Conservation (phyloP, 2,113 vertebrate genomes). For the Pelvicachromis taeniatus region DNA sequence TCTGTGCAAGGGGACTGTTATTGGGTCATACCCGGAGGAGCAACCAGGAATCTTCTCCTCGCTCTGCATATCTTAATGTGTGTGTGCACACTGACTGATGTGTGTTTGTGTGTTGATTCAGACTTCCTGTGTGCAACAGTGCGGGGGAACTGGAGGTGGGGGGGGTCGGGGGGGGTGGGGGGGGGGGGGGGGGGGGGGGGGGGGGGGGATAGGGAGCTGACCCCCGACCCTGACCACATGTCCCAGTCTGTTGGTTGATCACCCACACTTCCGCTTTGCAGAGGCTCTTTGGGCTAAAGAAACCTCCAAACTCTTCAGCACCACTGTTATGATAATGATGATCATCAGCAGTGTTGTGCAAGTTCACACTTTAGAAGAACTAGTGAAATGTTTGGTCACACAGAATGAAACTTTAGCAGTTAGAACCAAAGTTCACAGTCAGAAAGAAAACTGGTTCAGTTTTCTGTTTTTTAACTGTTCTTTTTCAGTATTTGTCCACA, state of each 20-base stretch:
- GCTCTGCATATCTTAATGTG: background rate
- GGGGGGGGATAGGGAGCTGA: too few species aligned
- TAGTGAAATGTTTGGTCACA: background rate
- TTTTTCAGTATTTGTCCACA: background rate
- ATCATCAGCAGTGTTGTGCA: background rate
- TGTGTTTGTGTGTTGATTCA: slow-evolving; percentile 1
- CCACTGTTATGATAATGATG: background rate
- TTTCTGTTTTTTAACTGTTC: background rate
- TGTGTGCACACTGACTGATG: background rate
- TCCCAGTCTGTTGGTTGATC: slow-evolving; percentile 55
- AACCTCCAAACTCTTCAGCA: slow-evolving; percentile 4
- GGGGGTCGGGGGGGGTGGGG: slow-evolving; percentile 47
- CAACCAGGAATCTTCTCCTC: slow-evolving; percentile 16
- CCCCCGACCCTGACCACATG: slow-evolving; percentile 66
- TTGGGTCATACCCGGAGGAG: slow-evolving; percentile 29
- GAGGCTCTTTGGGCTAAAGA: slow-evolving; percentile 20
- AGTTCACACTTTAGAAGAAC: background rate
- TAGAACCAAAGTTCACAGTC: background rate
- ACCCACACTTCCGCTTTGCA: slow-evolving; percentile 55
- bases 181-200: too few species aligned
- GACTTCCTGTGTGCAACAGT: slow-evolving; percentile 66
- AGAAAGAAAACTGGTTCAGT: background rate
- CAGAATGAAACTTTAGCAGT: background rate
- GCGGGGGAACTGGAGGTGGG: slow-evolving; percentile 48
- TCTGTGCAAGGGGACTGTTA: slow-evolving; percentile 47